Base-by-base conservation (phyloP, 2,797 vertebrate genomes). In the Morus bassanus region DNA sequence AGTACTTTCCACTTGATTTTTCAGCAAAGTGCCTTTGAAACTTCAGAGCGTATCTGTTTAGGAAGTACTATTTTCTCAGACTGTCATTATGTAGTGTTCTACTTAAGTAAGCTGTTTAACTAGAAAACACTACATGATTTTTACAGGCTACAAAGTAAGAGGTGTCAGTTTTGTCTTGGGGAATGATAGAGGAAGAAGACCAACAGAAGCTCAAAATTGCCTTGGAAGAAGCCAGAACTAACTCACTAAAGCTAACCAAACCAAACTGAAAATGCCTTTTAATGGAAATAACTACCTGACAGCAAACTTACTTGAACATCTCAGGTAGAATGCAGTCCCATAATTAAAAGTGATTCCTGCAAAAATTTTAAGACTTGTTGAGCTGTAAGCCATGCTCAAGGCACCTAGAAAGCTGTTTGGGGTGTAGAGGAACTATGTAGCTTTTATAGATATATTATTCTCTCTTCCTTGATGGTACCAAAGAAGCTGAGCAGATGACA, bases 291-390 rank as follows among this genome's bases (percentile, higher is more conserved):
- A n/a, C 18, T 81, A 54, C 41, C 9, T 50, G 24, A 57, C 37
- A 69, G 17, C 28, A 69, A 81, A 51, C 25, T 64, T 64, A 45
- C 8, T 18, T 19, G 37, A 90, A 51, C 1, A 1, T 25, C 28
- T 83, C 31, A 24, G 37, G 5, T 59, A 24, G 24, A 85, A 74
- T 30, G 11, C 0, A 0, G 24, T 35, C 25, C 37, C 11, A 15
- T 56, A 37, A 69, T 48, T 53, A 69, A 57, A 57, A 89, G 22
- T 1, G 0, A 60, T 69, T 6, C 7, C 46, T 33, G 54, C 18
- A 84, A 69, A 83, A 73, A 50, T 37, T 25, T 73, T 80, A 35
- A 46, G n/a, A 1, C 11, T 57, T 68, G 13, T 35, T 69, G 50
- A 81, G 15, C 19, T 54, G 28, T 45, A 12, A 68, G 30, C 27